phyloP scores from a whole-genome alignment of 2,888 invertebrate genomes.

The Agrotis ipsilon region DNA sequence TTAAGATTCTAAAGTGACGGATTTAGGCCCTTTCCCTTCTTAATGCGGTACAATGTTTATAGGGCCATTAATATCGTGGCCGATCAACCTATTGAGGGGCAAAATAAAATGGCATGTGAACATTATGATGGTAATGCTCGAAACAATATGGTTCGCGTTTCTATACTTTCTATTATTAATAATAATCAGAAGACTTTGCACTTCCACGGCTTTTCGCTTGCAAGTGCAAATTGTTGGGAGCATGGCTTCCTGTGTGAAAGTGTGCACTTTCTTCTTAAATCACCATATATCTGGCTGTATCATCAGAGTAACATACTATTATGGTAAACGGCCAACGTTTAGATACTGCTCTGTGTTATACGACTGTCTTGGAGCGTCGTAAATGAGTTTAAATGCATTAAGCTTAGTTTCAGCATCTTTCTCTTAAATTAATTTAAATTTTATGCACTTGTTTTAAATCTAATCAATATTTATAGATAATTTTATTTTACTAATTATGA shows the following conservation, averaged over 20 bases:
- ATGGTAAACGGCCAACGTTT: slow-evolving; percentile 55
- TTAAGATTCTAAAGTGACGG: slow-evolving; percentile 35
- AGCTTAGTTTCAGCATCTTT: slow-evolving; percentile 9
- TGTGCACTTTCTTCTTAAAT: slow-evolving; percentile 69
- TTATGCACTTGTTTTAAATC: not conserved
- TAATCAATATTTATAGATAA: not conserved
- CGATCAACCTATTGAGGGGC: slow-evolving; percentile 37
- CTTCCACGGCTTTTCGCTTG: slow-evolving; percentile 55
- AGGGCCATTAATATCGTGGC: slow-evolving; percentile 33
- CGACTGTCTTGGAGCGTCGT: slow-evolving; percentile 21
- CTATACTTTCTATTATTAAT: slow-evolving; percentile 73
- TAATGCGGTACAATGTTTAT: slow-evolving; percentile 48
- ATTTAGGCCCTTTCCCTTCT: slow-evolving; percentile 44
- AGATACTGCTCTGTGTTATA: slow-evolving; percentile 31
- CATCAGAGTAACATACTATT: slow-evolving; percentile 62
- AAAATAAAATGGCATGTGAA: slow-evolving; percentile 35
- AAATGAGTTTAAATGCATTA: slow-evolving; percentile 24
- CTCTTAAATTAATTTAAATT: slow-evolving; percentile 1
- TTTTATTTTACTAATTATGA: not conserved
- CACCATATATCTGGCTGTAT: slow-evolving; percentile 63
- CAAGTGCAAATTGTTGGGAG: slow-evolving; percentile 70
- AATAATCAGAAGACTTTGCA: slow-evolving; percentile 60
- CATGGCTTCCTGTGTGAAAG: slow-evolving; percentile 76
- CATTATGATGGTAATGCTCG: slow-evolving; percentile 49
- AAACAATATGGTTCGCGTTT: slow-evolving; percentile 48